A percentile compares a stretch with the other conserved stretches of the same genome.
Conservation (phyloP, 1,140 invertebrate species). For the Drosophila orena region DNA sequence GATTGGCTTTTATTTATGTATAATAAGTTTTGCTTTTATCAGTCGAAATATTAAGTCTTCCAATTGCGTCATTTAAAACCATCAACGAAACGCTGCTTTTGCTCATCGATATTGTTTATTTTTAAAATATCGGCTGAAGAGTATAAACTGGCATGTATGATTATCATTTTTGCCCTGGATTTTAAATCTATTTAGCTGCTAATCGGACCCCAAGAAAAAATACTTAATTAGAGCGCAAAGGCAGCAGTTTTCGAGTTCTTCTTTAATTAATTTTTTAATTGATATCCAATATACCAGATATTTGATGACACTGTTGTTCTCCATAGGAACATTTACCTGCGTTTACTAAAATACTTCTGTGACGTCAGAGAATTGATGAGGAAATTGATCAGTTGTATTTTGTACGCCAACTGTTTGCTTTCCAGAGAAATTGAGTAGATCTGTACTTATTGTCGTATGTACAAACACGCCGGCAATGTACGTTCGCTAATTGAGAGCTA, state of each 20-base stretch:
- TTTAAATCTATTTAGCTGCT: not conserved
- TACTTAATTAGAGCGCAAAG: too few relatives aligned
- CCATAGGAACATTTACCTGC: too few relatives aligned
- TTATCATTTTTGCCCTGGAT: constrained; percentile 12
- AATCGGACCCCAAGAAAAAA: too few relatives aligned
- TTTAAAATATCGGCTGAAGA: constrained; percentile 23
- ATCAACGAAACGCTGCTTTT: constrained; percentile 37
- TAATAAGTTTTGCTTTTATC: constrained; percentile 43
- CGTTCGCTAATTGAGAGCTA: constrained; percentile 59
- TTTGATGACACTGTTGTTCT: too few relatives aligned
- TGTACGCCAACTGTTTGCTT: not conserved
- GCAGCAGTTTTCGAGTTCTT: too few relatives aligned
- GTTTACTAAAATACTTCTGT: not conserved
- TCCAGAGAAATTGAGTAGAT: constrained; percentile 2
- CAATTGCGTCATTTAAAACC: constrained; percentile 62
- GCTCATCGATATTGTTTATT: constrained; percentile 44
- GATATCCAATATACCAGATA: too few relatives aligned
- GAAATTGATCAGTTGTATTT: not conserved
- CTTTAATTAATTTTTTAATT: too few relatives aligned
- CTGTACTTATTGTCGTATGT: not conserved
- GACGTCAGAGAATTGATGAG: not conserved
- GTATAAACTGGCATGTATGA: constrained; percentile 9
- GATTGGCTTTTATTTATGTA: constrained; percentile 32
- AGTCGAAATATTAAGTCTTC: constrained; percentile 19
- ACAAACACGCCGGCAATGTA: constrained; percentile 2